Conservation (phyloP, 2,797 vertebrate species). For the Salmo trutta region DNA sequence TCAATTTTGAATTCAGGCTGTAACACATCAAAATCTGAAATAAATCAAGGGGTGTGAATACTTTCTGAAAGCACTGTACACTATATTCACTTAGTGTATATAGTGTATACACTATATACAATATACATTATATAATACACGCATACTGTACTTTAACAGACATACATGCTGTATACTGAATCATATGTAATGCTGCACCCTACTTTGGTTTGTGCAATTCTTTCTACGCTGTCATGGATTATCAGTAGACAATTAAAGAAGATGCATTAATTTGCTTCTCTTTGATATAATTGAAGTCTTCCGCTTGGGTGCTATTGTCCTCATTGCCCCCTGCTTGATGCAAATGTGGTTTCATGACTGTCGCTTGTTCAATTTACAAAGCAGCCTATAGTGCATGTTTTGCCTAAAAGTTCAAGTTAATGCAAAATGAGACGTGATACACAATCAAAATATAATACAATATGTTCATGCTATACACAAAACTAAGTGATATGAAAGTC, state of each 20-base stretch:
- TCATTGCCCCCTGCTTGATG: conserved; percentile 60
- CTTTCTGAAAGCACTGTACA: not conserved
- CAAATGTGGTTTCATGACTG: conserved; percentile 56
- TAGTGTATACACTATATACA: not conserved
- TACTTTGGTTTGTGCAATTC: conserved; percentile 34
- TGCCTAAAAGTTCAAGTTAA: conserved; percentile 47
- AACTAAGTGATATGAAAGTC: conserved; percentile 53
- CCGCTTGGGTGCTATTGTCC: conserved; percentile 60
- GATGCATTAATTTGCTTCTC: conserved; percentile 69
- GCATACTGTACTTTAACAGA: conserved; percentile 18
- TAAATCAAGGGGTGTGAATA: not conserved
- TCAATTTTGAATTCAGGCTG: no score
- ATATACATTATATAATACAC: conserved; percentile 5
- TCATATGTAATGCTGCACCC: conserved; percentile 9
- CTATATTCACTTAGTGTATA: no score
- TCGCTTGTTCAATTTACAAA: conserved; percentile 50
- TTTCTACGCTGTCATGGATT: conserved; percentile 44
- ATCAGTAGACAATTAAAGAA: conserved; percentile 65
- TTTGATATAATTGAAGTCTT: conserved; percentile 71
- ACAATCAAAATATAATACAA: conserved; percentile 47
- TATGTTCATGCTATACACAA: conserved; percentile 34
- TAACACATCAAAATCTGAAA: no score
- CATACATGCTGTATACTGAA: conserved; percentile 8
- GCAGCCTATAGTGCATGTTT: conserved; percentile 47
- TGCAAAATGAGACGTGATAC: conserved; percentile 38